Conservation (phyloP, 2,113 vertebrate genomes). For the Rissa tridactyla region DNA sequence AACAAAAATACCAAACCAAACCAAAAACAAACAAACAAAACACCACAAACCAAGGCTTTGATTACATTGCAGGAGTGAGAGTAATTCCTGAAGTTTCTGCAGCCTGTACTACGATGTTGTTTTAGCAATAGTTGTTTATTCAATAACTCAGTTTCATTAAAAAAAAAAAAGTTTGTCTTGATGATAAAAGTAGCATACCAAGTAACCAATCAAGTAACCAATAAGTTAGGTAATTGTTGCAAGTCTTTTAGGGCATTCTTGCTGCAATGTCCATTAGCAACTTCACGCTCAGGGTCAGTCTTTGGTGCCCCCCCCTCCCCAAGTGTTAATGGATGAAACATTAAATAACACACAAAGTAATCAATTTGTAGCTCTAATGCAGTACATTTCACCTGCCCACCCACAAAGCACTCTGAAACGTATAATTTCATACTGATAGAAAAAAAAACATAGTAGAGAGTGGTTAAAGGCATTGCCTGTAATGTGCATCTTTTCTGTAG, state of each 20-base stretch:
- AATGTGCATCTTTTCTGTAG: background rate
- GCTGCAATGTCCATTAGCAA: background rate
- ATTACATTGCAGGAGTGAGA: background rate
- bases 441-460: background rate
- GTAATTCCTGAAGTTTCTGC: conserved; percentile 15
- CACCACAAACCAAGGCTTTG: background rate
- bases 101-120: conserved; percentile 2
- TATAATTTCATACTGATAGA: fast-evolving
- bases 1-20: background rate
- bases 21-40: too few species aligned
- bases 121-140: background rate
- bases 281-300: background rate
- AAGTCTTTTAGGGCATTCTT: conserved; percentile 30
- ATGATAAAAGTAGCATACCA: conserved; percentile 51
- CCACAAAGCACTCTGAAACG: background rate
- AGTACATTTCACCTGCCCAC: background rate
- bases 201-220: conserved; percentile 21
- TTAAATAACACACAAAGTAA: background rate
- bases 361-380: background rate
- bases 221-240: conserved; percentile 51
- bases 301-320: background rate
- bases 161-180: background rate
- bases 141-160: background rate
- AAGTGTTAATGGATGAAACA: background rate
- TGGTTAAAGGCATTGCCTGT: background rate